Evolutionary conservation across 2,888 invertebrate species (phyloP).

Genomic region (Melitaea athalia): DNA sequence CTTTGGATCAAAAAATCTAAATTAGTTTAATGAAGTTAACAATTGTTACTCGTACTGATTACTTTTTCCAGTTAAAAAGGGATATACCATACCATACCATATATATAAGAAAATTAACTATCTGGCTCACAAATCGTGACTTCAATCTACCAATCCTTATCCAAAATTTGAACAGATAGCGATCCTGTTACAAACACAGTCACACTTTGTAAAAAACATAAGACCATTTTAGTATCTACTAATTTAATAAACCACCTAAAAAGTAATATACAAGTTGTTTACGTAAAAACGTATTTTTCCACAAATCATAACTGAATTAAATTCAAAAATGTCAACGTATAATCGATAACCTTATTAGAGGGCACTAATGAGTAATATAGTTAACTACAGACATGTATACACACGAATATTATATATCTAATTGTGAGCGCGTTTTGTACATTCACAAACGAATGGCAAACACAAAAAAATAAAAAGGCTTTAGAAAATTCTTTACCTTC

Average conservation of each 20-base stretch:
- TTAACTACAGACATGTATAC: slow-evolving; percentile 13
- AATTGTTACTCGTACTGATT: too few species aligned
- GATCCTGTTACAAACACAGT: slow-evolving; percentile 1
- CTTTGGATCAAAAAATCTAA: too few species aligned
- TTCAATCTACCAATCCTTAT: slow-evolving; percentile 11
- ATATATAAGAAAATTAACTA: slow-evolving; percentile 1
- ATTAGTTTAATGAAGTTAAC: too few species aligned
- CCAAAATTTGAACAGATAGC: slow-evolving; percentile 3
- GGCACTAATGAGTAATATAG: neutral
- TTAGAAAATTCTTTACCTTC: slow-evolving; percentile 46
- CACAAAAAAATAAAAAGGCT: slow-evolving; percentile 42
- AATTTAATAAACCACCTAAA: too few species aligned
- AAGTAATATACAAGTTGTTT: too few species aligned
- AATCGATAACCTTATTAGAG: too few species aligned
- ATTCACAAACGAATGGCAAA: slow-evolving; percentile 41
- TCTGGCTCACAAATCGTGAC: slow-evolving; percentile 10
- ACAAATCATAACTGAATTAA: neutral
- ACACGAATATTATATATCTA: slow-evolving; percentile 29
- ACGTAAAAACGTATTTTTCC: too few species aligned
- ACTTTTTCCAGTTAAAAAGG: too few species aligned
- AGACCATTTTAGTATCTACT: too few species aligned
- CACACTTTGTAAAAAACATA: neutral
- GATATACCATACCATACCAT: too few species aligned
- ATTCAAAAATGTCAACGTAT: neutral
- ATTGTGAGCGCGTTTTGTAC: slow-evolving; percentile 31